phyloP scores from a whole-genome alignment of 1,140 invertebrate species.

The Aricia agestis region DNA sequence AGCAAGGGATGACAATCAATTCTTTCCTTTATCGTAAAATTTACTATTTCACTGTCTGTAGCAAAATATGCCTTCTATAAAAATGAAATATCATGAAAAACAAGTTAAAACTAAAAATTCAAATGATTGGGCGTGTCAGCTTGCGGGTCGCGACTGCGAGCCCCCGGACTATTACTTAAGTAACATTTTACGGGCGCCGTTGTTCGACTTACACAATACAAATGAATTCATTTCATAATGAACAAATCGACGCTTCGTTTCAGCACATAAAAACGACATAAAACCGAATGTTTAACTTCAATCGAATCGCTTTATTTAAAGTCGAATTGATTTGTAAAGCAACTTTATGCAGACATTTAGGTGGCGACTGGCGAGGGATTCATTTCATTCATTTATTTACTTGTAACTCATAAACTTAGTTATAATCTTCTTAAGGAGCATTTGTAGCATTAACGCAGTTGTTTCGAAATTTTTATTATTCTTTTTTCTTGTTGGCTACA shows the following conservation, averaged over 20 bases:
- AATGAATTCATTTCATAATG: background rate
- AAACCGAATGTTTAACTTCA: background rate
- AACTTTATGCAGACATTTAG: background rate
- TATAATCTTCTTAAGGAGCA: no score
- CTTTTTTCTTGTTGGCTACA: no score
- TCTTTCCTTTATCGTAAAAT: no score
- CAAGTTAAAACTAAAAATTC: background rate
- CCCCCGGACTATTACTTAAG: background rate
- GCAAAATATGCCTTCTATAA: no score
- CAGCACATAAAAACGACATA: background rate
- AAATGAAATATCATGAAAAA: background rate
- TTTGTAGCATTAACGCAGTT: no score
- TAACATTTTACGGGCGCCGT: background rate
- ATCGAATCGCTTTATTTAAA: background rate
- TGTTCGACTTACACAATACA: background rate
- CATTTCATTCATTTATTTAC: background rate
- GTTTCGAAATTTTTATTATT: no score
- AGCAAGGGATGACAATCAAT: no score
- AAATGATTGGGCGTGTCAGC: background rate
- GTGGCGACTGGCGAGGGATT: background rate
- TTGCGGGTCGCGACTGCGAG: background rate
- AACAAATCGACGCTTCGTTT: background rate
- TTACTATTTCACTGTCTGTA: no score
- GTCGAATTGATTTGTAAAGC: background rate
- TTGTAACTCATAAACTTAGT: no score